Percentiles rank a stretch among this genome's conserved stretches.
phyloP scores from a whole-genome alignment of 2,888 invertebrate species.

The Scaptomyza parva region DNA sequence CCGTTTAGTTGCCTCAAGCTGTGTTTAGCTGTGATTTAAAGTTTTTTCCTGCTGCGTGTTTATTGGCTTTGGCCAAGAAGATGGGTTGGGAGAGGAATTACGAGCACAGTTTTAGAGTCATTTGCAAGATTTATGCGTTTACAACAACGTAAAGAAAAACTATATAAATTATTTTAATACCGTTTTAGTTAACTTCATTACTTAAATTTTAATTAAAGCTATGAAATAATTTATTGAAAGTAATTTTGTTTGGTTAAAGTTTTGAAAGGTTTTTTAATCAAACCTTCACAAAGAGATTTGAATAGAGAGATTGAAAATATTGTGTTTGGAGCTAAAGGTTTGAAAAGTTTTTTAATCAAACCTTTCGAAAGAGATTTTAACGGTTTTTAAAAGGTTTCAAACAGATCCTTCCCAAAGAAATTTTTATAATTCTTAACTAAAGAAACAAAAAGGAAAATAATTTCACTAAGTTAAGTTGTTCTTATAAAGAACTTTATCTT shows the following conservation, averaged over 20 bases:
- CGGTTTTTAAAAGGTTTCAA: no score
- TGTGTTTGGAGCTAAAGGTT: no score
- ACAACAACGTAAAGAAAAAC: not conserved
- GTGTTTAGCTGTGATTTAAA: constrained; percentile 52
- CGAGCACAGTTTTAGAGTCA: constrained; percentile 12
- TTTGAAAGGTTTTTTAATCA: no score
- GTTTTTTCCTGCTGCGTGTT: constrained; percentile 67
- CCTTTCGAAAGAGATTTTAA: no score
- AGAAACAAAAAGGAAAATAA: no score
- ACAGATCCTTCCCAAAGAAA: no score
- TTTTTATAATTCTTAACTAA: no score
- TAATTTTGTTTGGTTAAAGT: no score
- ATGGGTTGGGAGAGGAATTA: constrained; percentile 49
- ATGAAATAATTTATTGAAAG: not conserved
- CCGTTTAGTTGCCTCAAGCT: constrained; percentile 49
- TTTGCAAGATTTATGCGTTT: not conserved
- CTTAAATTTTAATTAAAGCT: not conserved
- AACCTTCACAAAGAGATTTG: not conserved
- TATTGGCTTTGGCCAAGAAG: constrained; percentile 61
- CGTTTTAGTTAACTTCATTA: not conserved
- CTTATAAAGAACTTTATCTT: no score
- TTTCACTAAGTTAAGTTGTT: no score
- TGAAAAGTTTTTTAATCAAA: no score
- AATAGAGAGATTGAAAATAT: no score
- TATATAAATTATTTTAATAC: not conserved